A percentile compares a stretch with the other conserved stretches of the same genome.
These are phyloP conservation scores for Leptogaster cylindrica DNA, from an alignment of 2,888 invertebrate genomes.

Conservation along the genomic window DNA sequence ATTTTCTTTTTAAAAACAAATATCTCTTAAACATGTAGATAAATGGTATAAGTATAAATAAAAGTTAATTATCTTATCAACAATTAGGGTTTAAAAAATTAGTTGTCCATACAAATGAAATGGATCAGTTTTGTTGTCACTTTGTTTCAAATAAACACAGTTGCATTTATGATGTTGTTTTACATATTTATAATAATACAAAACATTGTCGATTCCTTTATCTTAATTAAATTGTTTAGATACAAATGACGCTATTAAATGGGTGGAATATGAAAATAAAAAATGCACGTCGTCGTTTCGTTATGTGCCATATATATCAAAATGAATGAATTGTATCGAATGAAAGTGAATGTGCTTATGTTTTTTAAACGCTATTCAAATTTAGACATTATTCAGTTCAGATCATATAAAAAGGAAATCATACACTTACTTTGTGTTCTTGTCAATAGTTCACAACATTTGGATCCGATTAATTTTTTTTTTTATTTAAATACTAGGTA, in stretches of 20 bases:
- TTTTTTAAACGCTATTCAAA: slow-evolving; percentile 19
- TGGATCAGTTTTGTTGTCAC: slow-evolving; percentile 20
- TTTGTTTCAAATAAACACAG: slow-evolving; percentile 23
- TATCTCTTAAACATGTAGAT: slow-evolving; percentile 26
- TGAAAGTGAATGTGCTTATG: slow-evolving; percentile 28
- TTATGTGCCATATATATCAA: slow-evolving; percentile 25
- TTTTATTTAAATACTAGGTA: no score
- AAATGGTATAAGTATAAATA: slow-evolving; percentile 25
- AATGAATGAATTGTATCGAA: slow-evolving; percentile 4
- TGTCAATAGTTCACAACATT: no score
- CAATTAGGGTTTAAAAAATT: slow-evolving; percentile 24
- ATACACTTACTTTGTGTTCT: slow-evolving; percentile 4
- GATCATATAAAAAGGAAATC: slow-evolving; percentile 21
- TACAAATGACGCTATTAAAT: slow-evolving; percentile 25
- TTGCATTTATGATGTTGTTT: slow-evolving; percentile 17
- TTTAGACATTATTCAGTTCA: slow-evolving; percentile 25
- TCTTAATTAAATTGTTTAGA: slow-evolving; percentile 1
- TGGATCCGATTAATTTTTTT: no score
- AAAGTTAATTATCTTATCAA: slow-evolving; percentile 20
- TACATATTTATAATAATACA: slow-evolving; percentile 16
- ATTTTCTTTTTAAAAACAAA: slow-evolving; percentile 35
- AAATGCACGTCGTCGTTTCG: slow-evolving; percentile 10
- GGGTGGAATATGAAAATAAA: slow-evolving; percentile 30
- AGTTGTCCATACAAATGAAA: slow-evolving; percentile 14
- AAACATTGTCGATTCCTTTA: slow-evolving; percentile 17